Conservation (phyloP, 2,113 vertebrate genomes). For the Channa maculata region DNA sequence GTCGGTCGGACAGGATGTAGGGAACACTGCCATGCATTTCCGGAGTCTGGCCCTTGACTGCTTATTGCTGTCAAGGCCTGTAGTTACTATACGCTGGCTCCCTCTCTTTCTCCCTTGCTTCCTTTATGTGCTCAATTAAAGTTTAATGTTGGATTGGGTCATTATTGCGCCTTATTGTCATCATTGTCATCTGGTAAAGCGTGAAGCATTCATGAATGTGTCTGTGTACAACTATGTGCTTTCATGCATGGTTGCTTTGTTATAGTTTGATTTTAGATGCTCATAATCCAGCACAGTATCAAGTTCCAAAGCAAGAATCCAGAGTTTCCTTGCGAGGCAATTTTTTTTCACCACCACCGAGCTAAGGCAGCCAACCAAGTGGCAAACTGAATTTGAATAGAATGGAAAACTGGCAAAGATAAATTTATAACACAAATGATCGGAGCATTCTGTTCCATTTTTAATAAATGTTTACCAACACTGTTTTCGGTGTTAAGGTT, state of each 20-base stretch:
- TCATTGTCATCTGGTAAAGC: constrained; percentile 35
- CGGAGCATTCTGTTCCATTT: constrained; percentile 22
- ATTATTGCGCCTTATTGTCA: constrained; percentile 32
- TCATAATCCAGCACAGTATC: constrained; percentile 61
- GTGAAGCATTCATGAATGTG: constrained; percentile 2
- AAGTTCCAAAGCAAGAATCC: constrained; percentile 73
- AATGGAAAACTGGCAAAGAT: constrained; percentile 69
- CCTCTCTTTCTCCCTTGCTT: constrained; percentile 26
- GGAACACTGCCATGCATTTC: constrained; percentile 82
- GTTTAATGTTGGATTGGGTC: constrained; percentile 30
- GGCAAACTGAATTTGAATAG: constrained; percentile 63
- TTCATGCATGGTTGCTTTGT: constrained; percentile 32
- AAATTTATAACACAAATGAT: constrained; percentile 52
- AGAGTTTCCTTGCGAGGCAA: constrained; percentile 64
- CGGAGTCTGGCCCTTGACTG: constrained; percentile 75
- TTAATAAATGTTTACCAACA: constrained; percentile 54
- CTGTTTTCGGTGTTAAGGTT: constrained; percentile 28
- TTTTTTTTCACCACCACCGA: constrained; percentile 62
- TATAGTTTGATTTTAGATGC: constrained; percentile 54
- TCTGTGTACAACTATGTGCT: constrained; percentile 17
- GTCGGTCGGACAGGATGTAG: constrained; percentile 80
- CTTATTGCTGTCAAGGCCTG: constrained; percentile 57
- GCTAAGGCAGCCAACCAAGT: constrained; percentile 59
- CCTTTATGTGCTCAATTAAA: constrained; percentile 41
- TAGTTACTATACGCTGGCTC: constrained; percentile 56